These are phyloP conservation scores for Pandemis cinnamomeana DNA, from an alignment of 2,888 invertebrate species.

Conservation along the genomic window DNA sequence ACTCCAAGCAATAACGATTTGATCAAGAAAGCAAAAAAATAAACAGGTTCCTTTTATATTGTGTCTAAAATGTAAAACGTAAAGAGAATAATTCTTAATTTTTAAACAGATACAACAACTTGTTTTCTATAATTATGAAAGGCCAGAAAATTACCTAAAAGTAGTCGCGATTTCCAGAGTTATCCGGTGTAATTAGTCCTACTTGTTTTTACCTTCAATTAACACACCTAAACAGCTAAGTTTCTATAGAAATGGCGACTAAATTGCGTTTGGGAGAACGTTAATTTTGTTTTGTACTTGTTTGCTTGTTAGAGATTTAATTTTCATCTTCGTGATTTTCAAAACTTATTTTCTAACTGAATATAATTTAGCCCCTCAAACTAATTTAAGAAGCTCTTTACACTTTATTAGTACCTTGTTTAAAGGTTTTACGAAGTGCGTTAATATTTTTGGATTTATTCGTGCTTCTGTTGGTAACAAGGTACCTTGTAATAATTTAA, in stretches of 20 bases:
- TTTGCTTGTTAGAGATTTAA: slow-evolving; percentile 23
- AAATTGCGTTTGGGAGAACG: slow-evolving; percentile 23
- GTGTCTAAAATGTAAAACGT: not conserved
- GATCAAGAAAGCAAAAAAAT: too few species aligned
- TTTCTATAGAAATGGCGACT: slow-evolving; percentile 12
- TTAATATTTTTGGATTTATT: not conserved
- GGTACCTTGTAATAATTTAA: not conserved
- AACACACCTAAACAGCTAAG: slow-evolving; percentile 17
- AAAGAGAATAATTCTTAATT: not conserved
- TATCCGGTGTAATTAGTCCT: slow-evolving; percentile 13
- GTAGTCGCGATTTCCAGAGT: not conserved
- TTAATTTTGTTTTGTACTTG: slow-evolving; percentile 34
- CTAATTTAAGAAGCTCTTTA: slow-evolving; percentile 8
- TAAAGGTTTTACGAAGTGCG: not conserved
- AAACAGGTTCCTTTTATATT: too few species aligned
- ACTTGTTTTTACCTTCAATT: slow-evolving; percentile 28
- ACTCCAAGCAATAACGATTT: too few species aligned
- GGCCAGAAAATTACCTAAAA: not conserved
- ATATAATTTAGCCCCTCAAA: slow-evolving; percentile 22
- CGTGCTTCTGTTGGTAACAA: not conserved
- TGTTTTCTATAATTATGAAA: not conserved
- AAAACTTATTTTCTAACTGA: slow-evolving; percentile 22
- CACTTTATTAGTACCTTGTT: not conserved
- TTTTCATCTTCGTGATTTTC: slow-evolving; percentile 17
- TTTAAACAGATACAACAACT: not conserved